Conservation (phyloP, 2,113 vertebrate genomes). For the Albula goreensis region DNA sequence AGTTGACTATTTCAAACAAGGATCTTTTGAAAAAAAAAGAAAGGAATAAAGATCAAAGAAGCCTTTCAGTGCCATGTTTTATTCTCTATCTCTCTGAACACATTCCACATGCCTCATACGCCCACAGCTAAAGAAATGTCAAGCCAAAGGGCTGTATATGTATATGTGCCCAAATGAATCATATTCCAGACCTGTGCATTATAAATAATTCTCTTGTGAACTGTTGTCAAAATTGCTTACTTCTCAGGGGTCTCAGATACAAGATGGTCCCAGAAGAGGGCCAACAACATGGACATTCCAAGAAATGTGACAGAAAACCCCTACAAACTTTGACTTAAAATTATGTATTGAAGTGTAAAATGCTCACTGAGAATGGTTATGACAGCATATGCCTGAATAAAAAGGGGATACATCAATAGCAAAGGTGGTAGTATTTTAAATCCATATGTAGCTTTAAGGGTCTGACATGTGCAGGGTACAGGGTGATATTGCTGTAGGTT, state of each 20-base stretch:
- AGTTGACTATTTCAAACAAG: not conserved
- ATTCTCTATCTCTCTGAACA: conserved; percentile 55
- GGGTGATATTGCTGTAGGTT: too few relatives aligned
- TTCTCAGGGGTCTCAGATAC: not conserved
- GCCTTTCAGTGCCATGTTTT: conserved; percentile 58
- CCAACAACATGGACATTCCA: conserved; percentile 43
- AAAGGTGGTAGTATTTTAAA: too few relatives aligned
- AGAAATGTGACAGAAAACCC: conserved; percentile 8
- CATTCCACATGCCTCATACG: conserved; percentile 18
- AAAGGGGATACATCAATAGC: too few relatives aligned
- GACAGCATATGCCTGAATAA: too few relatives aligned
- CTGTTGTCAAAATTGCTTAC: conserved; percentile 17
- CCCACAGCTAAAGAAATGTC: conserved; percentile 54
- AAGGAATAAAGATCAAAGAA: conserved; percentile 59
- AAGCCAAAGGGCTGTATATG: conserved; percentile 58
- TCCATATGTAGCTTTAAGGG: too few relatives aligned
- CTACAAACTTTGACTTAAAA: too few relatives aligned
- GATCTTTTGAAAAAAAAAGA: conserved; percentile 55
- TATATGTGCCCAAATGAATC: conserved; percentile 58
- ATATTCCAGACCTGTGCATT: conserved; percentile 55
- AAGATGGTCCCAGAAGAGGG: conserved; percentile 47
- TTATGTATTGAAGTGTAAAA: too few relatives aligned
- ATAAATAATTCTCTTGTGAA: conserved; percentile 47
- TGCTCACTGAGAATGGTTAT: too few relatives aligned
- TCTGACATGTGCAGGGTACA: too few relatives aligned